A percentile compares a stretch with the other conserved stretches of the same genome.
Conservation (phyloP, 2,113 vertebrate species). For the Prolemur simus region DNA sequence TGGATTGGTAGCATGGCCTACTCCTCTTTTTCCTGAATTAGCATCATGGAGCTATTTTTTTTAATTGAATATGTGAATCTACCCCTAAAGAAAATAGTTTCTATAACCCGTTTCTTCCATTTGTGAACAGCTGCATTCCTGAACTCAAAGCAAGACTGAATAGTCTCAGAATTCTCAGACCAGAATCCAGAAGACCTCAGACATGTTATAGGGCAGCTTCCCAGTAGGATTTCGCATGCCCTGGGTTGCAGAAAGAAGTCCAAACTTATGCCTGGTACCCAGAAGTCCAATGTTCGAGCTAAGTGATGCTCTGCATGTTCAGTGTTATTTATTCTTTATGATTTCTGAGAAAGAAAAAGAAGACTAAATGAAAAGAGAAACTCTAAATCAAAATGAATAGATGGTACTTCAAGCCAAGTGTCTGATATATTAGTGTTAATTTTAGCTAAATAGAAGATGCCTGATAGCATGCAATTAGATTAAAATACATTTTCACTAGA, state of each 20-base stretch:
- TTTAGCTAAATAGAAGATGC: conserved; percentile 43
- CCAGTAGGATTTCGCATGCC: background rate
- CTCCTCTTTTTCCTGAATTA: conserved; percentile 26
- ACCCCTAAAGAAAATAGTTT: background rate
- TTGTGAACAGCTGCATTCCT: background rate
- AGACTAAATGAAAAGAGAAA: background rate
- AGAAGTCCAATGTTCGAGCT: background rate
- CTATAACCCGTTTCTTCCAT: background rate
- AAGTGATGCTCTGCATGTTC: background rate
- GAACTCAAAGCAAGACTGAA: background rate
- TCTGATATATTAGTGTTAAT: conserved; percentile 27
- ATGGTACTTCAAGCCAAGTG: background rate
- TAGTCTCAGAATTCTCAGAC: conserved; percentile 5
- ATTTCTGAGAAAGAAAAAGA: conserved; percentile 25
- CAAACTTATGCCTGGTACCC: background rate
- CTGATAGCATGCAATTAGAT: conserved; percentile 1
- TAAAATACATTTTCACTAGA: conserved; percentile 49
- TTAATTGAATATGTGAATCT: background rate
- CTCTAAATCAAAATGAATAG: conserved; percentile 32
- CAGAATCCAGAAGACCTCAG: background rate
- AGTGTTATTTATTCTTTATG: conserved; percentile 1
- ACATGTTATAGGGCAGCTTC: background rate
- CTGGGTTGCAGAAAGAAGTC: background rate
- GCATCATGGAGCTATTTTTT: background rate
- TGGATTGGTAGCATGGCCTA: background rate